Base-by-base conservation (phyloP, 2,888 invertebrate species). In the Amphimallon solstitiale region DNA sequence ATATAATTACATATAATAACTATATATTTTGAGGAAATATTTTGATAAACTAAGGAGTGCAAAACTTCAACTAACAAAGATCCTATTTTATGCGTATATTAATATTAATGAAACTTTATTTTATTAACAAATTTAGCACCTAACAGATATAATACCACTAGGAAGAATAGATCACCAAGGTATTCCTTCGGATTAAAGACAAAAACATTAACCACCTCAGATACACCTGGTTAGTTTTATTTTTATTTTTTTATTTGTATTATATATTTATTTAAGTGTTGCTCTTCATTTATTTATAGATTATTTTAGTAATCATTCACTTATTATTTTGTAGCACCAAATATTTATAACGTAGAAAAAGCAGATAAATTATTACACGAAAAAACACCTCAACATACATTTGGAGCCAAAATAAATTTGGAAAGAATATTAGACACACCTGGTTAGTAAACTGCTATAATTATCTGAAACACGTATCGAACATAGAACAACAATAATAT, bases 141-240 rank as follows among this genome's bases (percentile, higher is more conserved):
- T 79, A 79, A 79, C 72, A 75, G 77, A 72, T 79, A 79, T 76
- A 77, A 77, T 72, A 74, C 63, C 54, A 62, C 38, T 68, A 65
- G 48, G 60, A 63, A 63, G 65, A 63, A 59, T 54, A 63, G 65
- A 46, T 63, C 65, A n/a, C 67, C 66, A 14, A 65, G 78, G 67
- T 79, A 76, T 67, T 87, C 88, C 3, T 88, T 91, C 72, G 87
- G 87, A 38, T 84, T 86, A 14, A 88, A 88, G 73, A 86, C 87
- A 10, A 81, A 80, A 52, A 78, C 79, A 46, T 80, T 80, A 37
- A 85, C 85, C 78, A 78, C 71, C 34, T 74, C 74, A 45, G 74
- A 76, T 46, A 78, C 76, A 38, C 77, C 77, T 17, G 77, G 77
- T 77, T 74, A 74, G 76, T 76, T 72, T 63, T 43, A 17, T 21